phyloP scores from a whole-genome alignment of 2,888 invertebrate species.

The Gibbula magus region DNA sequence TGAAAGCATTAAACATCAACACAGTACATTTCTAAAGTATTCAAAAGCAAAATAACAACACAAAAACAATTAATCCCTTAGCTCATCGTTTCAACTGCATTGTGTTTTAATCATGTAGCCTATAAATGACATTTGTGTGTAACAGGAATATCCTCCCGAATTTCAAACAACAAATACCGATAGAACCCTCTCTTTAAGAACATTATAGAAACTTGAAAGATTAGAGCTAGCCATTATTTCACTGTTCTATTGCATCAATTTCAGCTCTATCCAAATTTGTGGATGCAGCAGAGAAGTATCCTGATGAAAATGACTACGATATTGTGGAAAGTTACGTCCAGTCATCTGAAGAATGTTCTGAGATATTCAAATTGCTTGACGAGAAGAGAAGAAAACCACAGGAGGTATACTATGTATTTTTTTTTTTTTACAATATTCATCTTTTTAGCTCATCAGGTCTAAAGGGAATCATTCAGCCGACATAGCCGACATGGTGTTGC shows the following conservation, averaged over 20 bases:
- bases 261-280: constrained; percentile 48
- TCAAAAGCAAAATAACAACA: no score
- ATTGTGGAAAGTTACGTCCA: constrained; percentile 58
- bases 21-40: no score
- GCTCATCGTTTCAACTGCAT: no score
- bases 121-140: no score
- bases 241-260: not conserved
- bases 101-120: no score
- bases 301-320: constrained; percentile 51
- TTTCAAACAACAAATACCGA: no score
- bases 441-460: not conserved
- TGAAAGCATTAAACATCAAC: no score
- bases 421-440: not conserved
- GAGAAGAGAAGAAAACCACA: constrained; percentile 47
- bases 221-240: not conserved
- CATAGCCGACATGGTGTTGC: no score
- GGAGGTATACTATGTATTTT: constrained; percentile 51
- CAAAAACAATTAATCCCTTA: no score
- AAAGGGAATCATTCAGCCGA: not conserved
- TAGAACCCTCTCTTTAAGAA: no score
- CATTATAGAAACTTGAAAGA: no score
- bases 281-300: constrained; percentile 51
- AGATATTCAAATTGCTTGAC: constrained; percentile 61
- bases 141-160: no score
- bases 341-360: constrained; percentile 59